Base-by-base conservation (phyloP, 64 coral and sea anemone genomes). In the Stichodactyla helianthus region DNA sequence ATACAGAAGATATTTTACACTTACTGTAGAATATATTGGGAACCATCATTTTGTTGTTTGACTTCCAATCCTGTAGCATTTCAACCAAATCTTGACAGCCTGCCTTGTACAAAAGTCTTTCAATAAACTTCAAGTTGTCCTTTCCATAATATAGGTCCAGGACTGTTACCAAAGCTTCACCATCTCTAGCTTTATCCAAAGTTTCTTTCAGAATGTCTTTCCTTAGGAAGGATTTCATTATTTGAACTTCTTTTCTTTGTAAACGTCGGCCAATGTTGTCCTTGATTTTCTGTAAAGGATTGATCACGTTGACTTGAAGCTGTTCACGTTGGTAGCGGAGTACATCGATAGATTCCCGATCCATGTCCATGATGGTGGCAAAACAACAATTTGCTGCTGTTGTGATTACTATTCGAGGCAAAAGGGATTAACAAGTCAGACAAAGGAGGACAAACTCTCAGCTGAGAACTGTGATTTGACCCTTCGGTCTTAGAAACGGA, bases 281-380 rank as follows among this genome's bases (percentile, higher is more conserved):
- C 85, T 96, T 96, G 5, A 96, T 89, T 79, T 71, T 26, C 82
- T 90, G 91, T 57, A 96, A 82, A 35, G 94, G 94, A 56, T 85
- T 61, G 54, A 96, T 52, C 52, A 96, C 86, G 71, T 87, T 64
- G 52, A 61, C 87, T 87, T 89, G 86, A 83, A 96, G 84, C 71
- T 78, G 68, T 10, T 78, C 79, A 58, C 91, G 86, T 77, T 96
- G 89, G 54, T 59, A 86, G 7, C 67, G 87, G 51, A 92, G 90
- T n/a, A 55, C 11, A 50, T 91, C 55, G 6, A 84, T 23, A 10
- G n/a, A 23, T 77, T 77, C n/a, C 10, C 10, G 8, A 50, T 19
- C 71, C 18, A n/a, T 6, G 35, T 44, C 79, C 79, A 82, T 82
- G 68, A 13, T 4, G 26, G 31, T 74, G 10, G 68, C 11, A 27